A percentile compares a stretch with the other conserved stretches of the same genome.
Evolutionary conservation across 1,140 invertebrate genomes (phyloP).

Genomic region (Anagrus nilaparvatae): DNA sequence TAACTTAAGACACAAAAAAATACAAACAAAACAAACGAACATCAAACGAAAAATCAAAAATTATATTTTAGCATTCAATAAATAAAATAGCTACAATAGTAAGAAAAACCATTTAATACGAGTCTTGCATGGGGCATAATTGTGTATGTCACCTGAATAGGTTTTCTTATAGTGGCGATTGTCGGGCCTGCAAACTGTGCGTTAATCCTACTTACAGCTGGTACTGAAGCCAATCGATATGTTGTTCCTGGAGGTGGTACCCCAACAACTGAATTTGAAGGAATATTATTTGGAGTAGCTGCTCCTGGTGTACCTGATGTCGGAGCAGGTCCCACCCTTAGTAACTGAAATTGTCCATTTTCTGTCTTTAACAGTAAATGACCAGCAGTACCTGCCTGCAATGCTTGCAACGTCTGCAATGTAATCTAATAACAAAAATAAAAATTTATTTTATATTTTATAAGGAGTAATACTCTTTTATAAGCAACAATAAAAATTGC

Average conservation of each 20-base stretch:
- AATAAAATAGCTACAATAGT: no score
- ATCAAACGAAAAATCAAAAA: no score
- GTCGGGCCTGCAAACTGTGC: conserved; percentile 48
- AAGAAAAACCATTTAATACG: no score
- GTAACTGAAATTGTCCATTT: conserved; percentile 85
- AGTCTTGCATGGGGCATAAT: conserved; percentile 41
- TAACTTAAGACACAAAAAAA: no score
- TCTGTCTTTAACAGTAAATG: conserved; percentile 88
- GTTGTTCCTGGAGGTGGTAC: conserved; percentile 38
- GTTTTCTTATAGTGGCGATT: conserved; percentile 49
- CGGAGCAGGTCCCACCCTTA: conserved; percentile 73
- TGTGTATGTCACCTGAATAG: conserved; percentile 42
- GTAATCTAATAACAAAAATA: conserved; percentile 59
- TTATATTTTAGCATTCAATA: no score
- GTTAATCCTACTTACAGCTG: conserved; percentile 48
- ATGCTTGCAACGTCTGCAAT: conserved; percentile 70
- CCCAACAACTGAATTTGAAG: conserved; percentile 30
- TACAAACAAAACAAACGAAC: no score
- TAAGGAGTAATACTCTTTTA: conserved; percentile 3
- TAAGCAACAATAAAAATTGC: no score
- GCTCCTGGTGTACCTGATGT: conserved; percentile 41
- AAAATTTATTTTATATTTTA: background rate
- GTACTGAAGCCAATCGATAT: conserved; percentile 49
- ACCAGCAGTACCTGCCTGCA: conserved; percentile 71
- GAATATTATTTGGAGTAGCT: conserved; percentile 49